Base-by-base conservation (phyloP, 35 echinoderm and acorn worm species). In the Hemicentrotus pulcherrimus region DNA sequence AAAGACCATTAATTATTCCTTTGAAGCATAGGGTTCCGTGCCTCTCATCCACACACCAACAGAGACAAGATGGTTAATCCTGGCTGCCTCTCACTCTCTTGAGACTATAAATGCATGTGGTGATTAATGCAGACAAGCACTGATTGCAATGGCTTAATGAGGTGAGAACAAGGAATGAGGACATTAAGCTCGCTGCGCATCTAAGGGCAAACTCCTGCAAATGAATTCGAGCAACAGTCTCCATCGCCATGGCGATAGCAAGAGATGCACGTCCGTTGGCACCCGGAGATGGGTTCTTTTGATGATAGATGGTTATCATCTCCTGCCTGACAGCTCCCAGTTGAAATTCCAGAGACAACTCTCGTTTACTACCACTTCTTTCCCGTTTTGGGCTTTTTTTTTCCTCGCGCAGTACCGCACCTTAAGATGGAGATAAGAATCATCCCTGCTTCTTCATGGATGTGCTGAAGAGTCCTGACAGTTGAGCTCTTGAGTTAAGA, bases 401-500 rank as follows among this genome's bases (percentile, higher is more conserved):
- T 28, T 1, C 24, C 65, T 78, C 22, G 2, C 0, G 65, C 65
- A 78, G 65, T 78, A 22, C 28, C 7, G 28, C 65, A 78, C 65
- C 65, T 28, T 5, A 78, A 28, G 65, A 78, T 78, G 7, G 22
- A 15, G 65, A 78, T 78, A 78, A 78, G 24, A 78, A 78, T 78
- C 65, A 78, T 78, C 65, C 16, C 16, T 24, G 16, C 61, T 28
- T 78, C 65, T 30, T 78, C 65, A n/a, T n/a, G 24, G 65, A 78
- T 28, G 65, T 22, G 24, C 19, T 78, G 65, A 22, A 3, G 65
- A 78, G 18, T n/a, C 65, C 65, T 78, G 65, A 78, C 65, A 78
- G 65, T 78, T 78, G 65, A 78, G 65, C 65, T 78, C 65, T 78
- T 78, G 65, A 78, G 65, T 78, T 28, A 78, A 78, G 65, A 78